phyloP scores from a whole-genome alignment of 2,113 vertebrate species.

The Periophthalmus modestus region DNA sequence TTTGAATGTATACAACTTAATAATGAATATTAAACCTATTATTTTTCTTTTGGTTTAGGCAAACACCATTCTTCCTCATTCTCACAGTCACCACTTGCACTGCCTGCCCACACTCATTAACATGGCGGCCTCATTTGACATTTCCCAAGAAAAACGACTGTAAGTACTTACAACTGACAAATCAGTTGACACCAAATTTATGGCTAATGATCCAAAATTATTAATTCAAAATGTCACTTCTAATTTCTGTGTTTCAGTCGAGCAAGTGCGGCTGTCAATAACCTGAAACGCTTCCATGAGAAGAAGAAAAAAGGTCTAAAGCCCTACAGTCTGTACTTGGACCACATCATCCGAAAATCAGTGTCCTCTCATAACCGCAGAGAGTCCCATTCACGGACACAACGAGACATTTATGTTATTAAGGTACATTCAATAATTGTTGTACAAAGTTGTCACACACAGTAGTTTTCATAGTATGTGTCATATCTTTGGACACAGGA shows the following conservation, averaged over 20 bases:
- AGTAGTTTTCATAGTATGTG: neutral
- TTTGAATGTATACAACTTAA: neutral
- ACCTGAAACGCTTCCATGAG: conserved; percentile 95
- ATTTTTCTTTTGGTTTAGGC: conserved; percentile 74
- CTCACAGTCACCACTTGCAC: conserved; percentile 96
- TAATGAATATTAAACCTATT: neutral
- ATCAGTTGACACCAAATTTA: too few species aligned
- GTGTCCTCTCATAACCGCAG: conserved; percentile 84
- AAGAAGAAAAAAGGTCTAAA: conserved; percentile 96
- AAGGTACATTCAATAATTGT: conserved; percentile 78
- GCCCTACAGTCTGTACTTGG: conserved; percentile 95
- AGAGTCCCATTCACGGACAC: conserved; percentile 86
- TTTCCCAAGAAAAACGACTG: conserved; percentile 93
- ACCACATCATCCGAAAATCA: conserved; percentile 95
- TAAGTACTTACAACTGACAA: conserved; percentile 72
- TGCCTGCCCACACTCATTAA: conserved; percentile 97
- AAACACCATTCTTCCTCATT: conserved; percentile 97
- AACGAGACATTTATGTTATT: conserved; percentile 93
- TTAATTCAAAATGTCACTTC: neutral
- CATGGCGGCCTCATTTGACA: conserved; percentile 97
- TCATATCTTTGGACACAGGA: conserved; percentile 77
- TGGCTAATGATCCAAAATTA: neutral
- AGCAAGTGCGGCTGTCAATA: conserved; percentile 94
- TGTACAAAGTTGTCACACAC: neutral
- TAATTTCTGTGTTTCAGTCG: conserved; percentile 75